Evolutionary conservation across 2,888 invertebrate species (phyloP).

Genomic region (Chydorus sphaericus): DNA sequence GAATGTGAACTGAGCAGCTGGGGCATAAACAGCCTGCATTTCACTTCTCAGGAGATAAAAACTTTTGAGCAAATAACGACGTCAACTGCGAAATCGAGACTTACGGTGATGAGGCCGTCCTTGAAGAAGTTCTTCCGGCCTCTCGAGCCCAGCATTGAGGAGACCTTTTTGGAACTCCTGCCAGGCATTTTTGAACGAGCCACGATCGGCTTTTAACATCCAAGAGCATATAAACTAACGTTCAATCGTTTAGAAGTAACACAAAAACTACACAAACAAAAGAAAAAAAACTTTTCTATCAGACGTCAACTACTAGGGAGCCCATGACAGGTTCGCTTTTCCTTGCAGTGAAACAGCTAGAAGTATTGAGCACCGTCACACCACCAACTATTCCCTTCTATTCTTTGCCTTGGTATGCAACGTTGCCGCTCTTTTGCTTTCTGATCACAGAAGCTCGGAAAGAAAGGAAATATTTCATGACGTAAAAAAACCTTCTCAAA

Average conservation of each 20-base stretch:
- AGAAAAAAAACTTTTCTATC: not conserved
- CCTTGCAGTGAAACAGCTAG: not conserved
- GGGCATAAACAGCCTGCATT: too few species aligned
- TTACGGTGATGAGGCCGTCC: constrained; percentile 14
- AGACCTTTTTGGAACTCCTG: constrained; percentile 12
- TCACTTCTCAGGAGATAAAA: too few species aligned
- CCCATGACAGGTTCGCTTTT: not conserved
- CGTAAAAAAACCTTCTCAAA: too few species aligned
- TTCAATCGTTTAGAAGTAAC: not conserved
- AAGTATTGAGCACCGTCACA: too few species aligned
- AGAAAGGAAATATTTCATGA: not conserved
- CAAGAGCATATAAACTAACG: too few species aligned
- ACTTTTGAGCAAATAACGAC: constrained; percentile 1
- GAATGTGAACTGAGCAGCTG: too few species aligned
- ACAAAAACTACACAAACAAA: constrained; percentile 1
- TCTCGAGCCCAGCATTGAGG: constrained; percentile 9
- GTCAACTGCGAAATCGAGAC: not conserved
- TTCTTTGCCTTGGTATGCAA: not conserved
- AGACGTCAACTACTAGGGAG: not conserved
- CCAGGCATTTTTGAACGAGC: constrained; percentile 11
- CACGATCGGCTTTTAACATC: constrained; percentile 1
- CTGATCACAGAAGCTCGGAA: too few species aligned
- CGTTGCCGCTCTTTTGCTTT: not conserved
- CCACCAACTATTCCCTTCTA: not conserved
- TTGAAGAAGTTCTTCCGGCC: constrained; percentile 12